Evolutionary conservation across 2,113 vertebrate genomes (phyloP), one percentile per base, ranked within the genome.

Genomic region (Arvicanthis niloticus): DNA sequence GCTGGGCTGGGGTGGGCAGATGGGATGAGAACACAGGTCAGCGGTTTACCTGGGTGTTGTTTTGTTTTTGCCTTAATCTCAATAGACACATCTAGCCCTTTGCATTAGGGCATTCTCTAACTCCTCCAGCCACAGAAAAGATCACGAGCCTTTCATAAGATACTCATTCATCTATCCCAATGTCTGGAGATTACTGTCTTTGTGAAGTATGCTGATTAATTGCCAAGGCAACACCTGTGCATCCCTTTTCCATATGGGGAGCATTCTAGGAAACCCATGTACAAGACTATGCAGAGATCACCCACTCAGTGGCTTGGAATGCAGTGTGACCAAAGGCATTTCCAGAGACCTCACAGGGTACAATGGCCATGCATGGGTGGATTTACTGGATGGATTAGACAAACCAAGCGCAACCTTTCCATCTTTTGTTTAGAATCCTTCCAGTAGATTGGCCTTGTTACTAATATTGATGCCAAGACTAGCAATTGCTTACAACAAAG

Each of bases 401-500:
- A 93, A 98, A 98, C 95, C 97, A 97, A 96, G 94, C 56, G 88
- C 95, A 95, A 91, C 85, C 96, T 98, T 96, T 95, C 97, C 94
- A 81, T 95, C 94, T 96, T 97, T 97, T 98, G 93, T 96, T 97
- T 97, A 80, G n/a, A 96, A 95, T 91, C 96, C 96, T 98, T 97
- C 91, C 93, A 92, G 84, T 95, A 97, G 89, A 97, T 96, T 91
- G 89, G 94, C 89, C 97, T 98, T 97, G 91, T 93, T 96, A 96
- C 88, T 91, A 91, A 97, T 95, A 96, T 91, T 94, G 95, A 90
- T 91, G 93, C 97, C 97, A 96, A 98, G 94, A 97, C 85, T 34
- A 96, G 94, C 93, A 98, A 95, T 62, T 94, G 97, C 93, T 97
- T 42, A 90, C 87, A 95, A 98, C 96, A 97, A 97, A 88, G 5